Evolutionary conservation across 35 echinoderm and acorn worm species (phyloP), one percentile per base, ranked within the genome.

Genomic region (Ophioderma brevispina): DNA sequence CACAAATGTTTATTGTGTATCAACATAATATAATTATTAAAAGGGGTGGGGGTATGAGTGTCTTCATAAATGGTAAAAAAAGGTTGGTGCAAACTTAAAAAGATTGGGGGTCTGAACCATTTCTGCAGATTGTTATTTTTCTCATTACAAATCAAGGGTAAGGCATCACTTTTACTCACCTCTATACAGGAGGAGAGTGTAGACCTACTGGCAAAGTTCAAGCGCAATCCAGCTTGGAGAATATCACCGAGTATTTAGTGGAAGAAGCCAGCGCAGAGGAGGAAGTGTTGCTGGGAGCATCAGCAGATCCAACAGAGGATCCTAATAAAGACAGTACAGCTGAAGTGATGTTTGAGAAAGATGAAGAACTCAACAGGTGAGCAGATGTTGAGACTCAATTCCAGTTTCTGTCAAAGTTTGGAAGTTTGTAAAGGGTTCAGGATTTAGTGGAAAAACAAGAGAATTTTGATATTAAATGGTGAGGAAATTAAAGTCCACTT

Each of bases 181-280:
- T 41, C 13, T 31, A 10, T 19, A 46, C 78, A 91, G 39, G 70
- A 91, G 38, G 89, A 91, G 81, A 32, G 30, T 21, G 92, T 86
- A 37, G 32, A 84, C 5, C 88, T 96, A 0, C 86, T 86, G 0
- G 86, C 91, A 13, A 87, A 91, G 35, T 85, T 43, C 15, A 55
- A 85, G 55, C 63, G 32, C 28, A 99, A 99, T 38, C 97, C 97
- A 21, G 80, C 95, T 84, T 99, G n/a, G 97, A 99, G 78, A 99
- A 99, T 81, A 99, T 99, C 88, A 99, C 97, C 0, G 97, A 99
- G 15, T 99, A 88, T 83, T 81, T 99, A 42, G 97, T 99, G 33
- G 97, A 99, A 40, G 97, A 99, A 76, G 76, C 91, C 40, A 99
- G 97, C 78, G 97, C 97, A 19, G 97, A 99, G 63, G 97, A 99